Evolutionary conservation across 2,888 invertebrate genomes (phyloP), one percentile per base, ranked within the genome.

Genomic region (Phalangium opilio): DNA sequence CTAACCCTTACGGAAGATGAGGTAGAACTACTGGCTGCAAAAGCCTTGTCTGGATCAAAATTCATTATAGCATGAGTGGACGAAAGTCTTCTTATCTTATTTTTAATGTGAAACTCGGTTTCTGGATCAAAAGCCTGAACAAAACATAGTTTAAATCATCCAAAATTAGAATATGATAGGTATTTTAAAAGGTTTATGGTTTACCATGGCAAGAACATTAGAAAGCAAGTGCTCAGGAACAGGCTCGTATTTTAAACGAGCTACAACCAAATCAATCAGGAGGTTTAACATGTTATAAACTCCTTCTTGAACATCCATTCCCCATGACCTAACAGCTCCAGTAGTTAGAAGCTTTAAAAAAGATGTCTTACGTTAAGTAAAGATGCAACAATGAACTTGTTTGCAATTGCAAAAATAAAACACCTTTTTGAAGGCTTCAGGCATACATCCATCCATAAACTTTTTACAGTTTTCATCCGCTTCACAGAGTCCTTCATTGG

Each of bases 401-500:
- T 11, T n/a, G n/a, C 11, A 34, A n/a, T 34, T 11, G 5, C 38
- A 36, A 15, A 3, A 3, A 2, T 2, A 17, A 43, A 34, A 44
- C 45, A 68, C 66, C 62, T 71, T 70, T 47, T 62, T 63, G 56
- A 70, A 70, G 38, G 66, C 66, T 55, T 70, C 70, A 38, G 67
- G 67, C 63, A 71, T 63, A 49, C 67, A 66, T 48, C 62, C 60
- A 10, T 67, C 65, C 46, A 69, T 50, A 58, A 71, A 71, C 32
- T 67, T 59, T 41, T 58, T 62, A 56, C 69, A 70, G 49, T 65
- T 62, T 45, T 67, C 66, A 60, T 70, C 67, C 45, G 61, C 62
- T 41, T 68, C 67, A 54, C 61, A 58, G 17, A 66, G 50, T 50
- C 66, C 66, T 55, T 66, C 66, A 53, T 65, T 60, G 32, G 68